Evolutionary conservation across 1,140 invertebrate species (phyloP).

Genomic region (Drosophila ogumai): DNA sequence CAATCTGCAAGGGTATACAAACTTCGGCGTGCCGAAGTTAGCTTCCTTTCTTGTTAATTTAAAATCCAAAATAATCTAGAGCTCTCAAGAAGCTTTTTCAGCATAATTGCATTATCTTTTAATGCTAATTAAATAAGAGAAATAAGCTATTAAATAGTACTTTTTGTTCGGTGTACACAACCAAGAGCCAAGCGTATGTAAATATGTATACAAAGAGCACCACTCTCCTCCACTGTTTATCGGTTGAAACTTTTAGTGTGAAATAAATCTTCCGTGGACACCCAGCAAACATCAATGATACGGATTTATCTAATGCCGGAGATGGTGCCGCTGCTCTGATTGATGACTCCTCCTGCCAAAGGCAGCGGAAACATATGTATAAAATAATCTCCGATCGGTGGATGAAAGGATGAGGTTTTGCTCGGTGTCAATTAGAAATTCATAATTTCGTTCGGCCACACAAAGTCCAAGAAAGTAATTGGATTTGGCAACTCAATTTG

Average conservation of each 20-base stretch:
- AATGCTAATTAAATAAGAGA: neutral
- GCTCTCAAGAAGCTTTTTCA: neutral
- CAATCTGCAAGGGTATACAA: too few species aligned
- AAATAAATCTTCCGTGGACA: constrained; percentile 73
- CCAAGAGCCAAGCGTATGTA: constrained; percentile 12
- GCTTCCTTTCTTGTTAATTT: too few species aligned
- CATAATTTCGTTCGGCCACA: constrained; percentile 19
- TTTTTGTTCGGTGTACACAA: neutral
- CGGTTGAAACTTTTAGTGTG: constrained; percentile 68
- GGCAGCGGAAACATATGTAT: constrained; percentile 19
- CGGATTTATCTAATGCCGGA: constrained; percentile 31
- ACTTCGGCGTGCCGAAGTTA: too few species aligned
- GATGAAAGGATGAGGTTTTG: neutral
- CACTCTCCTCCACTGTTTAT: constrained; percentile 49
- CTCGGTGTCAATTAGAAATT: constrained; percentile 30
- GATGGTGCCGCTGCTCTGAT: constrained; percentile 23
- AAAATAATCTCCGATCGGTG: constrained; percentile 11
- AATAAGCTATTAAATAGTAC: neutral
- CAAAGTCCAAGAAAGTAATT: constrained; percentile 30
- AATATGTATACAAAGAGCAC: constrained; percentile 38
- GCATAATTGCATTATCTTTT: neutral
- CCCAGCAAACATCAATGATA: constrained; percentile 30
- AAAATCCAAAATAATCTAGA: too few species aligned
- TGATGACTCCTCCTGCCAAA: constrained; percentile 17
- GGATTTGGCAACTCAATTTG: constrained; percentile 44